Evolutionary conservation across 1,140 invertebrate species (phyloP), one percentile per base, ranked within the genome.

Genomic region (Sarcophaga peregrina): DNA sequence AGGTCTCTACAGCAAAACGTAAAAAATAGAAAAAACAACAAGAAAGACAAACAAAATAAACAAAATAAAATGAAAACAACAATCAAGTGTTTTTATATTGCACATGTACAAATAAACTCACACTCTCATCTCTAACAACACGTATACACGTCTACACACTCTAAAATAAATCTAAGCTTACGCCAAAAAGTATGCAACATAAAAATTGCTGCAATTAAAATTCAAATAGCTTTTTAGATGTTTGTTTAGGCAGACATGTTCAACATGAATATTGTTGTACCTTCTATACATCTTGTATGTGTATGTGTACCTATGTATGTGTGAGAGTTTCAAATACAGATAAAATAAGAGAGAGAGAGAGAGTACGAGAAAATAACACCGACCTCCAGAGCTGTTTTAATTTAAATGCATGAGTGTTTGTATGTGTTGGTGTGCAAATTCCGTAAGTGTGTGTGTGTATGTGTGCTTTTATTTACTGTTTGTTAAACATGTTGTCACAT

Each of bases 161-260:
- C 9, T 47, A 76, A 76, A 76, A 76, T 48, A 78, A 78, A 78
- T 78, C 47, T 50, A 78, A 78, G 48, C 17, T 17, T 78, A 78
- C 48, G 47, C 75, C 46, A 78, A 78, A 78, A 78, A 78, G 75
- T 78, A 78, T 78, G 75, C 75, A 78, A 78, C 75, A 78, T 78
- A 78, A 78, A 78, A 78, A 78, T 78, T 78, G 47, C 20, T 78
- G 48, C 75, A 78, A 78, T 78, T 78, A 78, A 78, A 78, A 78
- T 78, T 78, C 75, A 78, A 78, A 78, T 78, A 78, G 75, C 10
- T 78, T 50, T 37, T 78, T 78, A 50, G 47, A 17, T 78, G 47
- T 50, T 50, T 78, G 48, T 78, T 47, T 76, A 76, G 15, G 54
- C 15, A n/a, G 54, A 58, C 54, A 37, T 72, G 62, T 25, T 72